phyloP scores from a whole-genome alignment of 2,113 vertebrate species.

The Pseudopodoces humilis region DNA sequence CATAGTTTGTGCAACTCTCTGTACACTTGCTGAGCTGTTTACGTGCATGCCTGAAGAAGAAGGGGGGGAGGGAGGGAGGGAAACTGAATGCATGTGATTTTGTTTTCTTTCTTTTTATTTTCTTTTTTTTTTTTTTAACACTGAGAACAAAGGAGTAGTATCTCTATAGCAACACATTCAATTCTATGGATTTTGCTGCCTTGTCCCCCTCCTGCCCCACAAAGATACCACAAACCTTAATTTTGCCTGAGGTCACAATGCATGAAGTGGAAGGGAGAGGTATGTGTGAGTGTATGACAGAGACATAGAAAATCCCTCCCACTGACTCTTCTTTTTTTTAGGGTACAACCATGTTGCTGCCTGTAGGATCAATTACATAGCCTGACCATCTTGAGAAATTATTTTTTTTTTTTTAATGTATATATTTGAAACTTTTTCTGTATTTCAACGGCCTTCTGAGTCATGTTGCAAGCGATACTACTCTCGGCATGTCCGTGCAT shows the following conservation, averaged over 20 bases:
- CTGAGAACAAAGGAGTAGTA: constrained; percentile 73
- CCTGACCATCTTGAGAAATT: constrained; percentile 18
- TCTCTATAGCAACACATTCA: constrained; percentile 79
- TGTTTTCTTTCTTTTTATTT: constrained; percentile 48
- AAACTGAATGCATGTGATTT: constrained; percentile 79
- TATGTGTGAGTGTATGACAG: not conserved
- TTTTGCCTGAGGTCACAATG: constrained; percentile 30
- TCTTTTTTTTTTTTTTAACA: constrained; percentile 52
- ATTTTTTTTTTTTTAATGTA: not conserved
- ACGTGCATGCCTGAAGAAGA: constrained; percentile 73
- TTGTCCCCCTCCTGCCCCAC: not conserved
- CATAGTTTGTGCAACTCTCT: constrained; percentile 69
- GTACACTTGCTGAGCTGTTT: constrained; percentile 70
- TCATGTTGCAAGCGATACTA: constrained; percentile 71
- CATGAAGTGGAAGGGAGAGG: constrained; percentile 29
- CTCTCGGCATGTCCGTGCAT: constrained; percentile 80
- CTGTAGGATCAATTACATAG: constrained; percentile 44
- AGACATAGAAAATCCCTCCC: not conserved
- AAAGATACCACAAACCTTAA: constrained; percentile 18
- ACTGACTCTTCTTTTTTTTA: constrained; percentile 26
- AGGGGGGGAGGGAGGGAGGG: constrained; percentile 33
- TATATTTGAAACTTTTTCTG: not conserved
- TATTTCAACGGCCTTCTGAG: constrained; percentile 49
- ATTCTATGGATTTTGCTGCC: not conserved
- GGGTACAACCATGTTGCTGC: constrained; percentile 37